phyloP scores from a whole-genome alignment of 2,113 vertebrate species.

The Phaethon lepturus region DNA sequence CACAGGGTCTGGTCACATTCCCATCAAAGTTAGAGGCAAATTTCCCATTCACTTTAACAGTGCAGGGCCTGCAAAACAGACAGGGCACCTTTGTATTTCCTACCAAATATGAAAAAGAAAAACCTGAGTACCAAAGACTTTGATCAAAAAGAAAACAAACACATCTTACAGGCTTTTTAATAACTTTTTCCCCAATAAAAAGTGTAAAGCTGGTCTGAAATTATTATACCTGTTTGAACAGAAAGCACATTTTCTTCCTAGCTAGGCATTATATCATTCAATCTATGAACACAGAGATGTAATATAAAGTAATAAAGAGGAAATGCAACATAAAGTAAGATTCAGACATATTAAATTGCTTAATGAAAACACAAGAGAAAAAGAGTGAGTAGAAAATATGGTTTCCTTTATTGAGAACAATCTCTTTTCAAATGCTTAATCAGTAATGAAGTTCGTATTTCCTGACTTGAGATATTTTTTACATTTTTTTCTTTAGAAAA shows the following conservation, averaged over 20 bases:
- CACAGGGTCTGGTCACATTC: neutral
- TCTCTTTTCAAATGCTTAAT: slow-evolving; percentile 56
- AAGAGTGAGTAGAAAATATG: slow-evolving; percentile 29
- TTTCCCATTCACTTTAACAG: neutral
- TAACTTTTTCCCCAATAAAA: slow-evolving; percentile 58
- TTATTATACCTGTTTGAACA: slow-evolving; percentile 62
- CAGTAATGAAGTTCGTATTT: slow-evolving; percentile 64
- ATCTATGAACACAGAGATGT: slow-evolving; percentile 54
- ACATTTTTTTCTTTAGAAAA: neutral
- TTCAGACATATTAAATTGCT: slow-evolving; percentile 70
- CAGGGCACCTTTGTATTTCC: slow-evolving; percentile 23
- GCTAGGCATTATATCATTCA: slow-evolving; percentile 64
- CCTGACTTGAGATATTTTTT: slow-evolving; percentile 27
- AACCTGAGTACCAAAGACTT: neutral
- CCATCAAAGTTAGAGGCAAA: neutral
- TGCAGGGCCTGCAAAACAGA: neutral
- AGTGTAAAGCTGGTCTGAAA: slow-evolving; percentile 46
- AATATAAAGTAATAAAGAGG: slow-evolving; percentile 75
- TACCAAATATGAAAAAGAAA: slow-evolving; percentile 28
- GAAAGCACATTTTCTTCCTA: slow-evolving; percentile 60
- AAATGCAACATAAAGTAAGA: slow-evolving; percentile 64
- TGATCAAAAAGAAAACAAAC: slow-evolving; percentile 44
- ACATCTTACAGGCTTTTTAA: neutral
- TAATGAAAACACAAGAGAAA: slow-evolving; percentile 70
- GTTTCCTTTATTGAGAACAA: slow-evolving; percentile 68